Evolutionary conservation across 2,113 vertebrate species (phyloP).

Genomic region (Ceyx margarethae): DNA sequence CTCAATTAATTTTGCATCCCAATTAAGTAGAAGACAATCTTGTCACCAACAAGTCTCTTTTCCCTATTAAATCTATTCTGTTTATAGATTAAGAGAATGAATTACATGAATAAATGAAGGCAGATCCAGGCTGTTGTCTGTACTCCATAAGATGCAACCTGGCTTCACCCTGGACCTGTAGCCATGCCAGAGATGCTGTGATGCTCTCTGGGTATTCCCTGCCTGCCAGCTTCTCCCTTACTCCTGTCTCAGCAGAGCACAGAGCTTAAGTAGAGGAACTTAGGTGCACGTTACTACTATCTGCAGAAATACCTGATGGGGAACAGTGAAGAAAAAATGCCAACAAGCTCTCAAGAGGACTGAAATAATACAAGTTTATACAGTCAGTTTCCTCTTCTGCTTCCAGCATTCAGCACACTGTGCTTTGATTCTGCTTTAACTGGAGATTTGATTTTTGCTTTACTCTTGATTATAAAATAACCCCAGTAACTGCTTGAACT

Average conservation of each 20-base stretch:
- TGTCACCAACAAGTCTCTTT: neutral
- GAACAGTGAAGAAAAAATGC: neutral
- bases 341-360: neutral
- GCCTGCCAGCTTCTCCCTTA: neutral
- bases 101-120: neutral
- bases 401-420: neutral
- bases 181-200: neutral
- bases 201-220: neutral
- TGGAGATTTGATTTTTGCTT: slow-evolving; percentile 1
- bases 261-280: neutral
- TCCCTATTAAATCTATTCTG: neutral
- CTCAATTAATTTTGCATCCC: neutral
- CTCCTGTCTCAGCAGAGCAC: neutral
- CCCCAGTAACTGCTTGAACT: neutral
- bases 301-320: neutral
- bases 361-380: neutral
- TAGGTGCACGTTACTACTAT: neutral
- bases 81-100: neutral
- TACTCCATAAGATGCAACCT: fast-evolving
- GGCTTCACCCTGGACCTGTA: neutral
- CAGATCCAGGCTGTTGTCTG: neutral
- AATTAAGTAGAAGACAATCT: slow-evolving; percentile 2
- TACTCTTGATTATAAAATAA: neutral
- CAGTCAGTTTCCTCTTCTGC: neutral
- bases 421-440: neutral